These are phyloP conservation scores for Ephestia elutella DNA, from an alignment of 1,140 invertebrate genomes.

Conservation along the genomic window DNA sequence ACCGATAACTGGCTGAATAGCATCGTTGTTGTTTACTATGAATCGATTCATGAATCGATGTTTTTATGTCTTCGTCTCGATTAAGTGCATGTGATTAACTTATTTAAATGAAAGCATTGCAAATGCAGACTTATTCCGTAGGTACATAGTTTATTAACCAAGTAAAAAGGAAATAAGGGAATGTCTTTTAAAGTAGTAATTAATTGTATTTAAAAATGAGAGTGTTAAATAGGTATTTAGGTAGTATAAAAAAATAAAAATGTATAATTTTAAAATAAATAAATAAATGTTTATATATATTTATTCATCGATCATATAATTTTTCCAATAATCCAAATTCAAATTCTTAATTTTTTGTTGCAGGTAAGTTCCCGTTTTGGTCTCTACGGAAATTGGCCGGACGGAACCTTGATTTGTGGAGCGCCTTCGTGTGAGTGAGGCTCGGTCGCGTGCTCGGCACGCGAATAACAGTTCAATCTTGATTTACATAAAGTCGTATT, in stretches of 20 bases:
- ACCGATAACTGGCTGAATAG: constrained; percentile 25
- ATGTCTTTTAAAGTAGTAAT: neutral
- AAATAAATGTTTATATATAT: too few relatives aligned
- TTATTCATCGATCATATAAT: too few relatives aligned
- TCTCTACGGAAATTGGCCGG: constrained; percentile 35
- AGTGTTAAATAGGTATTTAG: too few relatives aligned
- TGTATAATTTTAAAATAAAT: too few relatives aligned
- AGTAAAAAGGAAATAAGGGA: too few relatives aligned
- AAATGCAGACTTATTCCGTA: too few relatives aligned
- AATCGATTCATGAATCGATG: constrained; percentile 6
- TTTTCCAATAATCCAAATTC: neutral
- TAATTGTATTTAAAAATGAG: too few relatives aligned
- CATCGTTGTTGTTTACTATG: neutral
- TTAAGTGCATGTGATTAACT: constrained; percentile 1
- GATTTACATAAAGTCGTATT: constrained; percentile 60
- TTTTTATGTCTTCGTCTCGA: neutral
- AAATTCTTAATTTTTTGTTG: constrained; percentile 40
- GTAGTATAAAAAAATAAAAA: too few relatives aligned
- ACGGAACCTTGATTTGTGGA: constrained; percentile 48
- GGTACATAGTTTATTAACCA: too few relatives aligned
- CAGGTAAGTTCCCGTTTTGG: constrained; percentile 46
- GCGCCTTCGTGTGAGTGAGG: constrained; percentile 30
- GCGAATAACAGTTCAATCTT: constrained; percentile 53
- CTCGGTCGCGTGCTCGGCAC: constrained; percentile 44
- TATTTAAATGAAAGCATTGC: constrained; percentile 11